Base-by-base conservation (phyloP, 2,797 vertebrate species). In the Rachycentron canadum region DNA sequence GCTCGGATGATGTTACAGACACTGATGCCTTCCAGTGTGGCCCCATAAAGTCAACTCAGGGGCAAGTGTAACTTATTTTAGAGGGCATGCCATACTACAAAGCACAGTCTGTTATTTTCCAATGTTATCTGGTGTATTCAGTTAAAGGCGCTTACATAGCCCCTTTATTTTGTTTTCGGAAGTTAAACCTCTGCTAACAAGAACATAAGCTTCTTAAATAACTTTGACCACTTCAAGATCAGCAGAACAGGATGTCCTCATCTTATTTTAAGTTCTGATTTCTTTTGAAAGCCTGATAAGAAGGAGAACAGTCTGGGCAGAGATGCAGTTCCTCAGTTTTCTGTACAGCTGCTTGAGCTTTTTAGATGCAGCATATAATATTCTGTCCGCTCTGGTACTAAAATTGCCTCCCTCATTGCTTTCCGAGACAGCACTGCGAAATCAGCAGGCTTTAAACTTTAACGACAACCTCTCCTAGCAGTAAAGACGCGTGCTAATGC, bases 401-500 rank as follows among this genome's bases (percentile, higher is more conserved):
- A 78, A 81, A 52, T 53, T 74, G 72, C 70, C 45, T 58, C 58
- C 49, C 73, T 80, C 69, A 47, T 62, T 79, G 40, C 49, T 83
- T 78, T 82, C 61, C 55, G 43, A 61, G 68, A 78, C 76, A 67
- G 49, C 58, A 23, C 58, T 88, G 77, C 82, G 28, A 68, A 84
- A 78, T 87, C 86, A 82, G 83, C 86, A 86, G 79, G 66, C 84
- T 89, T 81, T 84, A 84, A 89, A 91, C 77, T 89, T 92, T 83
- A 86, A 89, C 49, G 47, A 73, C 69, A 57, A 40, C 47, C 71
- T 75, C 91, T 92, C 88, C 91, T 13, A 73, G 74, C 30, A 69
- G 63, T 61, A 73, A 81, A 70, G 36, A 69, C 59, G 62, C 1
- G 21, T 72, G 69, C 83, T 80, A 81, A 83, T 82, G 84, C 80